Conservation (phyloP, 2,888 invertebrate species). For the Lithophane socia region DNA sequence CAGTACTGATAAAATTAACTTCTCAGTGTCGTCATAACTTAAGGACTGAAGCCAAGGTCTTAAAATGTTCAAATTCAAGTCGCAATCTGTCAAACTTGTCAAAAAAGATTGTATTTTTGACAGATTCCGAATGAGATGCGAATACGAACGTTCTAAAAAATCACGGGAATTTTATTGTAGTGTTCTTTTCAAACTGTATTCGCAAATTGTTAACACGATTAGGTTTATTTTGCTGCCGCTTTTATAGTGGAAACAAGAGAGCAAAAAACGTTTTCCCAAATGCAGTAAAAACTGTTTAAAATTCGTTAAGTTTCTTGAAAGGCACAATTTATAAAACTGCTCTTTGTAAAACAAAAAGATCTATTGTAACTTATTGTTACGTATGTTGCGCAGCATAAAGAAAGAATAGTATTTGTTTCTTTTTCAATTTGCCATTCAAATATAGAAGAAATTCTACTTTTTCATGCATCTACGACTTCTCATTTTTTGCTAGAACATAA, state of each 20-base stretch:
- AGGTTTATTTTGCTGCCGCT: background rate
- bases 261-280: slow-evolving; percentile 10
- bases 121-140: no score
- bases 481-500: background rate
- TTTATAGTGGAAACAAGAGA: slow-evolving; percentile 11
- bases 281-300: slow-evolving; percentile 7
- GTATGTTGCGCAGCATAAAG: no score
- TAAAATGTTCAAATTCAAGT: no score
- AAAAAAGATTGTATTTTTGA: no score
- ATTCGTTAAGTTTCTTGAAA: slow-evolving; percentile 1
- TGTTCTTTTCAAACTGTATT: slow-evolving; percentile 4
- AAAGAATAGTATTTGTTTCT: background rate
- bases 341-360: background rate
- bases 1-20: no score
- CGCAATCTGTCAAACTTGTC: no score
- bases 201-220: slow-evolving; percentile 16
- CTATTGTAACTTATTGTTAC: background rate
- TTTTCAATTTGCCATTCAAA: background rate
- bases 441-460: background rate
- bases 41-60: no score
- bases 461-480: background rate
- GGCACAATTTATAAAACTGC: background rate
- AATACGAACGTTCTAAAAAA: no score
- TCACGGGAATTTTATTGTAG: no score
- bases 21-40: no score